Percentiles rank a stretch among this genome's conserved stretches.
Conservation (phyloP, 2,888 invertebrate genomes). For the Cylloceria caligata region DNA sequence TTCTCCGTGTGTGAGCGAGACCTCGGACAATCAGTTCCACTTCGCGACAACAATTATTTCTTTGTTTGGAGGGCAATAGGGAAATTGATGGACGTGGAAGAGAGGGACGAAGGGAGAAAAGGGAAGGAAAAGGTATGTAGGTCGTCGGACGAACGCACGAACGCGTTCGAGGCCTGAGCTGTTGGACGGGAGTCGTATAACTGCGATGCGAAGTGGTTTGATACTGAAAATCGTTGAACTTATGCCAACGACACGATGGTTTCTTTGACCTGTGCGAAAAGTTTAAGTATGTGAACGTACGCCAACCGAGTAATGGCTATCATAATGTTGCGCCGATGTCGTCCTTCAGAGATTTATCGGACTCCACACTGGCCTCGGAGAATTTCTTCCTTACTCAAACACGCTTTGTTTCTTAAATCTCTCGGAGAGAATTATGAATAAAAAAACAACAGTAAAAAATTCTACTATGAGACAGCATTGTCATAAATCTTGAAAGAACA, state of each 20-base stretch:
- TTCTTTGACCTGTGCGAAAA: slow-evolving; percentile 31
- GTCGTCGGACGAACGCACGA: slow-evolving; percentile 56
- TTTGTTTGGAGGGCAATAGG: slow-evolving; percentile 43
- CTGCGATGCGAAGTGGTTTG: slow-evolving; percentile 53
- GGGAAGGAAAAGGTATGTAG: slow-evolving; percentile 57
- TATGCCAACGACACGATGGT: slow-evolving; percentile 73
- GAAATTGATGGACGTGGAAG: slow-evolving; percentile 8
- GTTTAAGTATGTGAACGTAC: slow-evolving; percentile 27
- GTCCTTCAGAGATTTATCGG: slow-evolving; percentile 67
- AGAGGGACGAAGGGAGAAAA: slow-evolving; percentile 6
- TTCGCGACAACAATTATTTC: slow-evolving; percentile 50
- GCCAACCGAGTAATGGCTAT: slow-evolving; percentile 67
- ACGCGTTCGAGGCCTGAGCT: slow-evolving; percentile 32
- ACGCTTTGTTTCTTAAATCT: background rate
- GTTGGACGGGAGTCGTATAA: slow-evolving; percentile 4
- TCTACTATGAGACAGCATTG: background rate
- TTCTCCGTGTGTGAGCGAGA: slow-evolving; percentile 46
- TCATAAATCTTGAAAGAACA: background rate
- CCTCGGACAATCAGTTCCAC: slow-evolving; percentile 62
- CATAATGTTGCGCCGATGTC: slow-evolving; percentile 67
- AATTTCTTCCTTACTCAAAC: slow-evolving; percentile 48
- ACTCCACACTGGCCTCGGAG: slow-evolving; percentile 58
- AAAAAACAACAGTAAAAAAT: background rate
- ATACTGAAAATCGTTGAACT: slow-evolving; percentile 70
- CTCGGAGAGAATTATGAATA: background rate